phyloP scores from a whole-genome alignment of 2,113 vertebrate species.

The Grallaria varia region DNA sequence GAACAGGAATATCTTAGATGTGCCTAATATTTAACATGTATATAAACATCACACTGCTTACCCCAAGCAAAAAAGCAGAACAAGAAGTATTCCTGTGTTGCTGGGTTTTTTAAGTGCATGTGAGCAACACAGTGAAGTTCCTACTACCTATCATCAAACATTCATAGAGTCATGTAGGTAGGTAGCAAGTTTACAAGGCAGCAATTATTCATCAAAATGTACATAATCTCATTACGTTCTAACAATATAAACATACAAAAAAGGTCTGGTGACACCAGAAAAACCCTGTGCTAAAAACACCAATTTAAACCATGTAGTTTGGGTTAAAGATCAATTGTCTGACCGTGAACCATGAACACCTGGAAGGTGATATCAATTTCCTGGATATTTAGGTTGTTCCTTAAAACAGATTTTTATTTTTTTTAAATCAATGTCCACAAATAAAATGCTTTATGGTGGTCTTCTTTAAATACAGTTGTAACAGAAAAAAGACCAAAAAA shows the following conservation, averaged over 20 bases:
- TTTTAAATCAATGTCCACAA: not conserved
- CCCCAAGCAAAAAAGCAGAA: not conserved
- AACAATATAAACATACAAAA: not conserved
- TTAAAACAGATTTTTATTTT: not conserved
- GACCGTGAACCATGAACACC: not conserved
- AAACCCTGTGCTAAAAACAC: not conserved
- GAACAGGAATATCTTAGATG: not conserved
- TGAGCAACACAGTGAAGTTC: not conserved
- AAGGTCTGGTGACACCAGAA: not conserved
- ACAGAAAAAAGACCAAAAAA: not conserved
- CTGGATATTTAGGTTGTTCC: not conserved
- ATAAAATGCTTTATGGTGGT: not conserved
- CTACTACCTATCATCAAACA: slow-evolving; percentile 42
- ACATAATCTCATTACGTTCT: not conserved
- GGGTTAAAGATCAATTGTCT: not conserved
- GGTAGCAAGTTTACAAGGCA: not conserved
- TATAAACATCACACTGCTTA: not conserved
- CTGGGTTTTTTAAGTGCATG: not conserved
- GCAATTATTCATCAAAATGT: slow-evolving; percentile 28
- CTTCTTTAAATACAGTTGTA: not conserved
- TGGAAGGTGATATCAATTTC: not conserved
- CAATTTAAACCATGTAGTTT: not conserved
- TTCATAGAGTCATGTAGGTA: slow-evolving; percentile 17
- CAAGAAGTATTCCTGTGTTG: not conserved
- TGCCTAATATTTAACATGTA: not conserved